Conservation (phyloP, 2,797 vertebrate genomes). For the Molossus molossus region DNA sequence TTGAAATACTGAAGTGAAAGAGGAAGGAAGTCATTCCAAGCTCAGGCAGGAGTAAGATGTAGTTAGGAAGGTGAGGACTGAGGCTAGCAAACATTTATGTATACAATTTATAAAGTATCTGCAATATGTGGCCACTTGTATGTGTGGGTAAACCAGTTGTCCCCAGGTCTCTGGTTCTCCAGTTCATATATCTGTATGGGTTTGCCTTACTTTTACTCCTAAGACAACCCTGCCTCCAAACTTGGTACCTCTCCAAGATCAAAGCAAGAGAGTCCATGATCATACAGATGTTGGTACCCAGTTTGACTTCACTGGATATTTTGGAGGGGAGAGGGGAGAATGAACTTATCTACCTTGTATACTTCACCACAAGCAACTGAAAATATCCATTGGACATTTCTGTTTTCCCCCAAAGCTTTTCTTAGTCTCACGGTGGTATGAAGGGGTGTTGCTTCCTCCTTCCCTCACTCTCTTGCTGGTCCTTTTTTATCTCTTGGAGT, state of each 20-base stretch:
- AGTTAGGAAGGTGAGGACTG: not conserved
- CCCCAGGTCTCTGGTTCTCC: not conserved
- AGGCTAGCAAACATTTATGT: not conserved
- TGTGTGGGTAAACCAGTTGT: not conserved
- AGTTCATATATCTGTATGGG: not conserved
- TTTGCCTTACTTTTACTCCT: not conserved
- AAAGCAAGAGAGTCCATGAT: not conserved
- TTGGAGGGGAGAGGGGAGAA: not conserved
- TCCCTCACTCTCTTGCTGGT: not conserved
- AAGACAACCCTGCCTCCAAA: not conserved
- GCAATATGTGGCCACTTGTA: not conserved
- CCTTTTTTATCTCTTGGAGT: not conserved
- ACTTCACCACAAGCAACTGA: not conserved
- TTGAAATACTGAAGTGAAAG: not conserved
- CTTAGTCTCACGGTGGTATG: rapidly evolving
- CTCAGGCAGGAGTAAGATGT: not conserved
- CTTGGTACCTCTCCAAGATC: not conserved
- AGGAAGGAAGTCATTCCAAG: not conserved
- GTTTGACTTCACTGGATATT: not conserved
- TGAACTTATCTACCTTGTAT: not conserved
- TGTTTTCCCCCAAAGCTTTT: not conserved
- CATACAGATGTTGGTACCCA: not conserved
- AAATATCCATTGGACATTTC: not conserved
- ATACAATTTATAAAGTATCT: not conserved
- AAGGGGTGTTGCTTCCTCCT: not conserved